Evolutionary conservation across 2,797 vertebrate genomes (phyloP), one percentile per base, ranked within the genome.

Genomic region (Rhinichthys osculus): DNA sequence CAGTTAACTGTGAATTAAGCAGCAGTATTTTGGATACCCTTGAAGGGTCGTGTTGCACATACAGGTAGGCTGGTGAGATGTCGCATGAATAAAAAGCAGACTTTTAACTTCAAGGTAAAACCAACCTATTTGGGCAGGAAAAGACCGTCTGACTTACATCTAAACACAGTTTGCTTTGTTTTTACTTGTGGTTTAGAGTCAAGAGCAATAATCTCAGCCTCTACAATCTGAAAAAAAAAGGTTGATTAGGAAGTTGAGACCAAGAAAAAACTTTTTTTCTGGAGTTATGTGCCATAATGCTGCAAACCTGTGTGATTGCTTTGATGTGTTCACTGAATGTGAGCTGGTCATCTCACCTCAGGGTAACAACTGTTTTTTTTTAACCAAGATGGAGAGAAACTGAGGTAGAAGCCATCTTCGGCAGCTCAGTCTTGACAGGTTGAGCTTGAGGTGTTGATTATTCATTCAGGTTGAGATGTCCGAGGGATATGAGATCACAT

Each of bases 401-500:
- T 59, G 50, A 81, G 33, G 50, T 35, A 10, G 23, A 30, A 82
- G 50, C 67, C 33, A 11, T 40, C 67, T 59, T n/a, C 16, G 33
- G 62, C 19, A 14, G 19, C 62, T 35, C 62, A 67, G 27, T 80
- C 19, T 50, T 66, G 27, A 66, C 62, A 33, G 30, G 47, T 81
- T 52, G 47, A 71, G 80, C 67, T 71, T 19, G 47, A 52, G 67
- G 47, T 73, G 69, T 59, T 82, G 81, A 73, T 82, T 72, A 73
- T 59, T 62, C 81, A 73, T 82, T 82, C 81, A 73, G 21, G 47
- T 67, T 70, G 80, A 81, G 67, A 30, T 82, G 67, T 82, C 80
- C 19, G 23, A 71, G 47, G 9, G 23, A 40, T 54, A 40, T 54
- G 14, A 27, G 66, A 82, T 71, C 80, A 40, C 69, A 52, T 38